Conservation (phyloP, 53 echinoderm and acorn worm genomes). For the Crossaster papposus region DNA sequence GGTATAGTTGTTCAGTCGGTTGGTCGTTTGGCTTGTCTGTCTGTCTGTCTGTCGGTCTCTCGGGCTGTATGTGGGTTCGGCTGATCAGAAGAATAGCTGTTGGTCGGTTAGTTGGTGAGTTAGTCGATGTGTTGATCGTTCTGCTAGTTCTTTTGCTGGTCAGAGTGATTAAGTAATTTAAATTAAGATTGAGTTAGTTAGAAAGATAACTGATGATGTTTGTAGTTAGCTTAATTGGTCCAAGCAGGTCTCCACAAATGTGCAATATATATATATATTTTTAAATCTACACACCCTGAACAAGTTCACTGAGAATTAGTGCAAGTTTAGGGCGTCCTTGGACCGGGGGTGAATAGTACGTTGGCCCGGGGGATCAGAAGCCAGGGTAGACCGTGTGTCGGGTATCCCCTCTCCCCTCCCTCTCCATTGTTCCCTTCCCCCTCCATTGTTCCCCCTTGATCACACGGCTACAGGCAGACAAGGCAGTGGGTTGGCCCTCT, state of each 20-base stretch:
- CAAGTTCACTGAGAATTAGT: neutral
- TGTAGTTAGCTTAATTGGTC: neutral
- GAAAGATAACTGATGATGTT: neutral
- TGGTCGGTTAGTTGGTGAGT: neutral
- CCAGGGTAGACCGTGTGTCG: neutral
- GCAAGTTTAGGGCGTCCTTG: slow-evolving; percentile 1
- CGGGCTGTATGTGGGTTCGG: neutral
- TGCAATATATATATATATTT: too few relatives aligned
- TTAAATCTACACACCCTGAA: neutral
- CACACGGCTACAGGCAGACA: slow-evolving; percentile 2
- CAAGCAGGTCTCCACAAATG: too few relatives aligned
- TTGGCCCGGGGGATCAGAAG: slow-evolving; percentile 20
- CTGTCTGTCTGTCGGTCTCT: neutral
- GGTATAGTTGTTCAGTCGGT: neutral
- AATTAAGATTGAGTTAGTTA: neutral
- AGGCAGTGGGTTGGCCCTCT: slow-evolving; percentile 22
- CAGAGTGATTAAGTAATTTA: neutral
- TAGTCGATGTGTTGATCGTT: too few relatives aligned
- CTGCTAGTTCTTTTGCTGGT: neutral
- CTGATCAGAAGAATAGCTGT: too few relatives aligned
- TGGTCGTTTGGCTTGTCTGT: neutral
- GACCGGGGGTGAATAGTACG: slow-evolving; percentile 4
- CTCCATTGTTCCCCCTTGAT: slow-evolving; percentile 30
- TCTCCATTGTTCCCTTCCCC: slow-evolving; percentile 14
- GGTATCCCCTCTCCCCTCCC: neutral